These are phyloP conservation scores for Psococerastis gibbosa DNA, from an alignment of 2,888 invertebrate genomes.

Conservation along the genomic window DNA sequence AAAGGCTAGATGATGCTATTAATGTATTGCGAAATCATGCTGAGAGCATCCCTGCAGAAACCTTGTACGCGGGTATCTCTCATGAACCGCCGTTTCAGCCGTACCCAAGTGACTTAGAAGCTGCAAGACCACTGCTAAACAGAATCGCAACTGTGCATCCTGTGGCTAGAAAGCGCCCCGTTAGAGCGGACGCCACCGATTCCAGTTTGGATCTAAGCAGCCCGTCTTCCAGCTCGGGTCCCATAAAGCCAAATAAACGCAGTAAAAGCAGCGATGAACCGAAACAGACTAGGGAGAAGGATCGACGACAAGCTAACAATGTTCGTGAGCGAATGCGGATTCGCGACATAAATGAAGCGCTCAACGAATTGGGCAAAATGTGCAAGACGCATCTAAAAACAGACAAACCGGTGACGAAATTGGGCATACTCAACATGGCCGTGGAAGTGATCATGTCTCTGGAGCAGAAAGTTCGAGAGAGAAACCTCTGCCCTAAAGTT, in stretches of 20 bases:
- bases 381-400: conserved; percentile 33
- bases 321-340: conserved; percentile 28
- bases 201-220: not conserved
- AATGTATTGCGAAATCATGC: conserved; percentile 32
- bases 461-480: conserved; percentile 34
- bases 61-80: not conserved
- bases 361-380: conserved; percentile 42
- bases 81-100: not conserved
- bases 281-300: not conserved
- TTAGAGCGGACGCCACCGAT: not conserved
- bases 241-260: not conserved
- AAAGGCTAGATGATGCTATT: conserved; percentile 32
- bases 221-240: not conserved
- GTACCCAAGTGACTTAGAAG: not conserved
- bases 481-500: not conserved
- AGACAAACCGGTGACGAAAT: conserved; percentile 38
- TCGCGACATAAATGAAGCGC: conserved; percentile 40
- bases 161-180: not conserved
- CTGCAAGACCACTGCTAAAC: not conserved
- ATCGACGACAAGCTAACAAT: not conserved
- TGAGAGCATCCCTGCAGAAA: conserved; percentile 22
- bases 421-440: conserved; percentile 39
- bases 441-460: conserved; percentile 37
- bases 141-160: not conserved
- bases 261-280: not conserved